These are phyloP conservation scores for Magallana ariakensis DNA, from an alignment of 1,140 invertebrate species.

Conservation along the genomic window DNA sequence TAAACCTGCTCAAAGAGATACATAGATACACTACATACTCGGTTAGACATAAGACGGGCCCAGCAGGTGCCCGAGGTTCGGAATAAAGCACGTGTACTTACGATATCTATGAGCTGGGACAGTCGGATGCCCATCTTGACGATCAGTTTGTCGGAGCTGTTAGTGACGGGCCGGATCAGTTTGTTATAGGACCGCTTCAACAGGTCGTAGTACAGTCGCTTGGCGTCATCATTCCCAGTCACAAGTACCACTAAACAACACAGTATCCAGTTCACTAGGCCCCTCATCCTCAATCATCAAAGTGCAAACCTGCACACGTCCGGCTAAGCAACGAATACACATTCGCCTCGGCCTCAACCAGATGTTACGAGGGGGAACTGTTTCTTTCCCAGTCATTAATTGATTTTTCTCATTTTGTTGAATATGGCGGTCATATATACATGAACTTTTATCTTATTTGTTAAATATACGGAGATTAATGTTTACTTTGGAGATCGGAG, in stretches of 20 bases:
- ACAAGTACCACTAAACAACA: constrained; percentile 38
- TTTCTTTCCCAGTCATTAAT: constrained; percentile 29
- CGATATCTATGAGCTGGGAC: constrained; percentile 98
- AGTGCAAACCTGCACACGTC: constrained; percentile 9
- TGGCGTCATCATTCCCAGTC: constrained; percentile 75
- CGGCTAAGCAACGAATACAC: neutral
- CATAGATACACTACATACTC: too few relatives aligned
- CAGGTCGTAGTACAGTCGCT: constrained; percentile 86
- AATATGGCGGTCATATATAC: constrained; percentile 25
- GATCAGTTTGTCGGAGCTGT: constrained; percentile 94
- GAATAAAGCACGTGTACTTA: constrained; percentile 83
- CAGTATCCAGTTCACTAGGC: neutral
- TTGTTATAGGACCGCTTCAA: constrained; percentile 96
- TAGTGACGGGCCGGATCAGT: constrained; percentile 93
- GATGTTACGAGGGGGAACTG: constrained; percentile 6
- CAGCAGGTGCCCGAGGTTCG: too few relatives aligned
- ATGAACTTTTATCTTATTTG: constrained; percentile 13
- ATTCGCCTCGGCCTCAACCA: neutral
- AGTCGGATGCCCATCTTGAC: constrained; percentile 94
- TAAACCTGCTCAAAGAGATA: too few relatives aligned
- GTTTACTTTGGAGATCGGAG: constrained; percentile 29
- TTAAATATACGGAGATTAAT: constrained; percentile 30
- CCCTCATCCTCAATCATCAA: neutral
- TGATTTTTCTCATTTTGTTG: constrained; percentile 32
- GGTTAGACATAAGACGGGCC: too few relatives aligned